Percentiles rank a stretch among this genome's conserved stretches.
These are phyloP conservation scores for Endomychus coccineus DNA, from an alignment of 2,888 invertebrate species.

Conservation along the genomic window DNA sequence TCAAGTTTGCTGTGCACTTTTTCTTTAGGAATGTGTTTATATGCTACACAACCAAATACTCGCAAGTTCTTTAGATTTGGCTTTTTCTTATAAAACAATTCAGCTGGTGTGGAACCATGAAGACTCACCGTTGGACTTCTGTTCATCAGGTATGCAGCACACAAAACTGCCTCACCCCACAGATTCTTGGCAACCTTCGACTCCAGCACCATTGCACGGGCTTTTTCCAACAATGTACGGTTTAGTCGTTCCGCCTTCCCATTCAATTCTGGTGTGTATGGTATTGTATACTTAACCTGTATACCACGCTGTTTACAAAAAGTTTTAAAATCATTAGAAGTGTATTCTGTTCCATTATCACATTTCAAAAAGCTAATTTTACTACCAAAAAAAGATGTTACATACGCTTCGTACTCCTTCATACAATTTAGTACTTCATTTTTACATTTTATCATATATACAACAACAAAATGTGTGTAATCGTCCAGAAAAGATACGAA, in stretches of 20 bases:
- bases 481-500: conserved; percentile 33
- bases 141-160: conserved; percentile 34
- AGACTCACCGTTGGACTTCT: conserved; percentile 32
- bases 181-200: conserved; percentile 30
- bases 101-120: conserved; percentile 32
- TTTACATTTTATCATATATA: conserved; percentile 20
- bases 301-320: conserved; percentile 21
- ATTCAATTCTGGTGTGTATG: conserved; percentile 14
- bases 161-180: conserved; percentile 35
- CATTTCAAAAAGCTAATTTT: conserved; percentile 15
- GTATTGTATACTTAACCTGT: conserved; percentile 29
- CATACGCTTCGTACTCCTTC: conserved; percentile 27
- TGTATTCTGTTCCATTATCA: conserved; percentile 32
- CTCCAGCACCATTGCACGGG: conserved; percentile 30
- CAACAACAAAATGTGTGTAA: conserved; percentile 31
- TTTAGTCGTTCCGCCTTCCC: conserved; percentile 17
- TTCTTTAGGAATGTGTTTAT: conserved; percentile 10
- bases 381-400: not conserved
- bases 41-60: conserved; percentile 28
- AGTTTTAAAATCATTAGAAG: conserved; percentile 29
- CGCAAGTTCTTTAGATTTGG: conserved; percentile 29
- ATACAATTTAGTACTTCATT: conserved; percentile 9
- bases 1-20: conserved; percentile 14
- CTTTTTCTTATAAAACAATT: conserved; percentile 32
- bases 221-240: conserved; percentile 32